Base-by-base conservation (phyloP, 2,888 invertebrate species). In the Trichogramma dendrolimi region DNA sequence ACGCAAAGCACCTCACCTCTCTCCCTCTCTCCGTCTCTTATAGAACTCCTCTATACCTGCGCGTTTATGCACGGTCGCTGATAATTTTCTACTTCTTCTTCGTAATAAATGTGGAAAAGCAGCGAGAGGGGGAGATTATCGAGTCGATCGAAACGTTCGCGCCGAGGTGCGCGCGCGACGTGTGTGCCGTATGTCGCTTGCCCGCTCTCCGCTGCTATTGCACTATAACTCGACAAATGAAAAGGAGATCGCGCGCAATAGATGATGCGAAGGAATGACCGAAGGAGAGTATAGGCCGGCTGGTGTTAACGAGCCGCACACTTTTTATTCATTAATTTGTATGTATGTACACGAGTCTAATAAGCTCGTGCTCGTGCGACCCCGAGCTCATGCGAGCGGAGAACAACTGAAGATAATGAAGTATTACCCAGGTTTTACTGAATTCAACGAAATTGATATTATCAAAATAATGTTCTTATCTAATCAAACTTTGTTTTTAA, bases 51-150 rank as follows among this genome's bases (percentile, higher is more conserved):
- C 51, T 41, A 55, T 62, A 27, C 27, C 53, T 46, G 58, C 14
- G 48, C 48, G 44, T 43, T 14, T 4, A 43, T 38, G 11, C 53
- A 40, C 7, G 44, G 40, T 11, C 27, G 27, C 27, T 54, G 39
- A 60, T 39, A 52, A 60, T 62, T 59, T 59, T 38, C 47, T 55
- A 48, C 52, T 56, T 59, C 40, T 59, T 63, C 52, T 56, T 59
- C 40, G 55, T 63, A 51, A 14, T 57, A 54, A 53, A 41, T 40
- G 43, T 11, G 56, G 60, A 60, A 63, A 60, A 62, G 42, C 54
- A 44, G 43, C n/a, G 40, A 41, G 39, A 54, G 50, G 62, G 55
- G 59, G 49, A 59, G 55, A 59, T 59, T 55, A 48, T 50, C 50
- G 49, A 44, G 60, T 43, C 54, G 59, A 54, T 60, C 46, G 44